Evolutionary conservation across 2,797 vertebrate genomes (phyloP).

Genomic region (Eulemur albifrons): DNA sequence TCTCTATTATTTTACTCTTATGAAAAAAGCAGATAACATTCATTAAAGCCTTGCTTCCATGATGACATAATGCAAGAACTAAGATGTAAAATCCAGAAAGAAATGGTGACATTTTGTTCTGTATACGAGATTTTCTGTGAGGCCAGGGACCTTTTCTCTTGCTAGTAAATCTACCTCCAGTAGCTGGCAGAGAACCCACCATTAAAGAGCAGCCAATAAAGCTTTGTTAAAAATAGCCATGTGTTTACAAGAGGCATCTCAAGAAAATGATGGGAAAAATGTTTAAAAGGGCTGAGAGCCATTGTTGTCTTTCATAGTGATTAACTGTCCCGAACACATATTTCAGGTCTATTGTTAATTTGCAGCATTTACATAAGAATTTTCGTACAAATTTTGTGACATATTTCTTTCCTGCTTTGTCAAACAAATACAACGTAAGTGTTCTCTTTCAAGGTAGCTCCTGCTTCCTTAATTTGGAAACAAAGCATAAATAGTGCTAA

Average conservation of each 20-base stretch:
- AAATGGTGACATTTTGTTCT: neutral
- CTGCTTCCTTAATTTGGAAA: slow-evolving; percentile 54
- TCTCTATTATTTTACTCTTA: slow-evolving; percentile 2
- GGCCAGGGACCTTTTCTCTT: neutral
- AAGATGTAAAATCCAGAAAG: neutral
- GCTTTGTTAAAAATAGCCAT: neutral
- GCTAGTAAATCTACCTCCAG: neutral
- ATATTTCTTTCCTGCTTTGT: neutral
- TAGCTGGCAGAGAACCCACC: neutral
- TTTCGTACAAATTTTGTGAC: neutral
- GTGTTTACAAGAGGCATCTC: neutral
- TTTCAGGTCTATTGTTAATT: neutral
- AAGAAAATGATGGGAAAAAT: neutral
- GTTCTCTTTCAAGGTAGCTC: slow-evolving; percentile 29
- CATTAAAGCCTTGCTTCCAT: neutral
- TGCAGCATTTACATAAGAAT: neutral
- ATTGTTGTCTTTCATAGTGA: neutral
- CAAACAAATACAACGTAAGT: slow-evolving; percentile 18
- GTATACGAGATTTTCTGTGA: neutral
- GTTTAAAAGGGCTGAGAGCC: neutral
- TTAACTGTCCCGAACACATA: neutral
- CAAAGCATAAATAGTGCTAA: slow-evolving; percentile 45
- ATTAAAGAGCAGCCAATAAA: neutral
- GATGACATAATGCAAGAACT: neutral
- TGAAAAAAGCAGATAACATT: neutral